Percentiles rank a stretch among this genome's conserved stretches.
Conservation (phyloP, 2,888 invertebrate species). For the Campoplex capitator region DNA sequence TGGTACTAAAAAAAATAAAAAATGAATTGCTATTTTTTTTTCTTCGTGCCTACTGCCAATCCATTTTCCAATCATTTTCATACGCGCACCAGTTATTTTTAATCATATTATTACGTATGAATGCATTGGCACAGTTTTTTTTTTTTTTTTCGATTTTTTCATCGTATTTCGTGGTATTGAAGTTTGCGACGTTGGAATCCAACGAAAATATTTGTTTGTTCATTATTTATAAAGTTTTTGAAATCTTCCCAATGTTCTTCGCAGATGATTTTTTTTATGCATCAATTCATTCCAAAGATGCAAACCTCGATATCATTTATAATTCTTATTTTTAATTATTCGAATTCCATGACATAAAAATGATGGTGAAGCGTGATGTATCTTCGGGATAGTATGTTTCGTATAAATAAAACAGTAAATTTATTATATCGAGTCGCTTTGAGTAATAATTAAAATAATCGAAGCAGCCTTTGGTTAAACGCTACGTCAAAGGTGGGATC, state of each 20-base stretch:
- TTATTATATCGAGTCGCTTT: slow-evolving; percentile 17
- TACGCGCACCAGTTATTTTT: neutral
- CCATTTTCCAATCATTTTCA: neutral
- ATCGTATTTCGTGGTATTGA: slow-evolving; percentile 14
- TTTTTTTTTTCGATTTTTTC: slow-evolving; percentile 48
- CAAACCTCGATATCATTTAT: neutral
- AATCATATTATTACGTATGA: slow-evolving; percentile 1
- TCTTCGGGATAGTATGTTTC: neutral
- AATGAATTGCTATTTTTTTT: neutral
- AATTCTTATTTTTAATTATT: neutral
- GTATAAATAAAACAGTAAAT: slow-evolving; percentile 64
- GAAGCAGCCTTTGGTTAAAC: slow-evolving; percentile 78
- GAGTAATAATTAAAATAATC: slow-evolving; percentile 64
- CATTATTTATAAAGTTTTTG: neutral
- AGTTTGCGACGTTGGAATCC: neutral
- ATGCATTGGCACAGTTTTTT: slow-evolving; percentile 61
- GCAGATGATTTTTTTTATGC: neutral
- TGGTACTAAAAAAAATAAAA: neutral
- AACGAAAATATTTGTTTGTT: neutral
- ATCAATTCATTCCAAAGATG: neutral
- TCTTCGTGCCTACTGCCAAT: neutral
- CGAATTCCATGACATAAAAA: neutral
- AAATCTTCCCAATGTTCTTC: neutral
- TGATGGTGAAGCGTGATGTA: neutral
- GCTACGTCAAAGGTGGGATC: slow-evolving; percentile 69